These are phyloP conservation scores for Hyppa rectilinea DNA, from an alignment of 2,888 invertebrate species.

Conservation along the genomic window DNA sequence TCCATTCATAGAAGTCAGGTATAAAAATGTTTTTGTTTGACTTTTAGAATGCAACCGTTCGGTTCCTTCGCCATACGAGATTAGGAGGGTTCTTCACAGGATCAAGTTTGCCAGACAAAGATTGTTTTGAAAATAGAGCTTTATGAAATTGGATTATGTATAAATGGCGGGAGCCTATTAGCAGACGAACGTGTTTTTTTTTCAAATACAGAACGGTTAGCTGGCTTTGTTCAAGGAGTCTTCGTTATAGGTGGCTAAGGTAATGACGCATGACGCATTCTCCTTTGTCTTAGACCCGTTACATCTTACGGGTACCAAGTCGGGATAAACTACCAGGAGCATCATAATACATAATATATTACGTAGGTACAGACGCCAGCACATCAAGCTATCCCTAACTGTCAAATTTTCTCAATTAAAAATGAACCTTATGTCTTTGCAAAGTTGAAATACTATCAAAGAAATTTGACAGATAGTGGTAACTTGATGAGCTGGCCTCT, in stretches of 20 bases:
- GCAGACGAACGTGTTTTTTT: not conserved
- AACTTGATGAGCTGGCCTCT: no score
- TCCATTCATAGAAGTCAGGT: conserved; percentile 89
- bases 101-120: conserved; percentile 45
- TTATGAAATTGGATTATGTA: conserved; percentile 57
- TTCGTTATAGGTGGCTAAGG: not conserved
- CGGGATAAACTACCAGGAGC: conserved; percentile 2
- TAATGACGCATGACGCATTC: conserved; percentile 39
- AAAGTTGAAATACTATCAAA: no score
- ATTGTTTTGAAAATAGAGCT: conserved; percentile 45
- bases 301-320: conserved; percentile 5
- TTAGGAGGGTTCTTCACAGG: conserved; percentile 62
- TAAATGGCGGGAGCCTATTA: not conserved
- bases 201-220: not conserved
- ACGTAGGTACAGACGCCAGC: no score
- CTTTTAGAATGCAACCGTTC: conserved; percentile 74
- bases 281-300: no score
- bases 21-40: conserved; percentile 80
- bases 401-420: no score
- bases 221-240: not conserved
- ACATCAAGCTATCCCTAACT: no score
- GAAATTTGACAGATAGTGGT: no score
- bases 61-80: conserved; percentile 65
- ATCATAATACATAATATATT: not conserved
- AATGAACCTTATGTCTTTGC: no score